Percentiles rank a stretch among this genome's conserved stretches.
Conservation (phyloP, 1,140 invertebrate species). For the Hermetia illucens region DNA sequence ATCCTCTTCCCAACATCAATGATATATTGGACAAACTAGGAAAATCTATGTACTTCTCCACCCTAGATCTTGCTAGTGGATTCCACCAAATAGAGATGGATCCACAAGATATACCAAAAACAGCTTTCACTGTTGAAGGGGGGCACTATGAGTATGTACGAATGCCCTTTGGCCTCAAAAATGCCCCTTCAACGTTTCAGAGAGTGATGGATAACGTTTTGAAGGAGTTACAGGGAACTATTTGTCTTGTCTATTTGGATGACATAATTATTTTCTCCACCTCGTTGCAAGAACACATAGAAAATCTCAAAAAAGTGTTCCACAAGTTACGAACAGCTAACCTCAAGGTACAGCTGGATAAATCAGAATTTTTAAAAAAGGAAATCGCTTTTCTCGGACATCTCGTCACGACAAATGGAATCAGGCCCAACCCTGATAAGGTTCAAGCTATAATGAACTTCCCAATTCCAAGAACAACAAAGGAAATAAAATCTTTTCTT, state of each 20-base stretch:
- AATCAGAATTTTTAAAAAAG: slow-evolving; percentile 19
- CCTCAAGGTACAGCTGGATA: slow-evolving; percentile 18
- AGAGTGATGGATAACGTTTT: too few relatives aligned
- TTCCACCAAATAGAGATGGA: slow-evolving; percentile 35
- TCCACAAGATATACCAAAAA: slow-evolving; percentile 27
- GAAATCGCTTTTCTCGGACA: slow-evolving; percentile 18
- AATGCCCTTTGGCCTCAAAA: too few relatives aligned
- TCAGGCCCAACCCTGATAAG: too few relatives aligned
- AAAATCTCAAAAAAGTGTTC: slow-evolving; percentile 13
- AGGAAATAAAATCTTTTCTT: slow-evolving; percentile 14
- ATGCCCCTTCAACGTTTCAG: too few relatives aligned
- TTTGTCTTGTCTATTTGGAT: slow-evolving; percentile 13
- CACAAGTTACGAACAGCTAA: slow-evolving; percentile 11
- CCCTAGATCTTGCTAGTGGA: slow-evolving; percentile 30
- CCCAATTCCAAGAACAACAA: slow-evolving; percentile 10
- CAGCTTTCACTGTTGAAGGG: too few relatives aligned
- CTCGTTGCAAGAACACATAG: slow-evolving; percentile 10
- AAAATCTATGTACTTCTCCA: slow-evolving; percentile 19
- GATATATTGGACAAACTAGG: slow-evolving; percentile 22
- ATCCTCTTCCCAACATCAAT: slow-evolving; percentile 33
- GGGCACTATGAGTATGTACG: too few relatives aligned
- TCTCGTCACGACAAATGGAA: too few relatives aligned
- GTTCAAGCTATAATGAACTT: too few relatives aligned
- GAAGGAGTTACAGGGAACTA: slow-evolving; percentile 1
- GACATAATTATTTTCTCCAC: slow-evolving; percentile 11